Evolutionary conservation across 2,113 vertebrate genomes (phyloP), one percentile per base, ranked within the genome.

Genomic region (Melanostigma gelatinosum): DNA sequence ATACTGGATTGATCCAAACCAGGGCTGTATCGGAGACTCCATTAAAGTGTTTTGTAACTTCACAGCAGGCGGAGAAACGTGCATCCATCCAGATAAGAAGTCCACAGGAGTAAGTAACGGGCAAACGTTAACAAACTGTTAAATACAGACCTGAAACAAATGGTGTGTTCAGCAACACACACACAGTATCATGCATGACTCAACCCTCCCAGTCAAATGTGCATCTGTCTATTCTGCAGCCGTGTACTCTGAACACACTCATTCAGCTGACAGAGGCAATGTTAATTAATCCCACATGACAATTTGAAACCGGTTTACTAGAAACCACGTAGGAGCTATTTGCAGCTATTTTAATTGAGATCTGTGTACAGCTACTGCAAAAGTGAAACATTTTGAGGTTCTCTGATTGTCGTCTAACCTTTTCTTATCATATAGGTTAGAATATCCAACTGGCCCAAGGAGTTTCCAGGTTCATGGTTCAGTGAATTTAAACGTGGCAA

Each of bases 1-100:
- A 93, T 99, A 98, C 83, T 99, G 98, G 98, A 97, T 99, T 86
- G 98, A 99, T 95, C 98, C 98, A 60, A 99, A 99, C 95, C 97
- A 99, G 92, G 98, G 98, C 63, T 99, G 98, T 87, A 95, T 96
- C 15, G 96, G 98, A 92, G 98, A 99, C 75, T 93, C 97, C 72
- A 97, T 99, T 93, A 97, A 97, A 95, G 98, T 99, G 62, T 97
- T 96, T 89, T 99, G 98, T 90, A 99, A 99, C 91, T 99, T 99
- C 93, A 99, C 98, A 72, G 96, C 97, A 78, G 97, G 97, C 61
- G 98, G 98, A 60, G 98, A 99, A 91, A 99, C 98, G 8, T 99
- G 98, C 92, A 96, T 99, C 94, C 96, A 96, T 90, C 97, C 98
- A 71, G 98, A 99, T 92, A 98, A 96, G 92, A 99, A 97, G 91